Evolutionary conservation across 2,113 vertebrate species (phyloP).

Genomic region (Pomatostomus ruficeps): DNA sequence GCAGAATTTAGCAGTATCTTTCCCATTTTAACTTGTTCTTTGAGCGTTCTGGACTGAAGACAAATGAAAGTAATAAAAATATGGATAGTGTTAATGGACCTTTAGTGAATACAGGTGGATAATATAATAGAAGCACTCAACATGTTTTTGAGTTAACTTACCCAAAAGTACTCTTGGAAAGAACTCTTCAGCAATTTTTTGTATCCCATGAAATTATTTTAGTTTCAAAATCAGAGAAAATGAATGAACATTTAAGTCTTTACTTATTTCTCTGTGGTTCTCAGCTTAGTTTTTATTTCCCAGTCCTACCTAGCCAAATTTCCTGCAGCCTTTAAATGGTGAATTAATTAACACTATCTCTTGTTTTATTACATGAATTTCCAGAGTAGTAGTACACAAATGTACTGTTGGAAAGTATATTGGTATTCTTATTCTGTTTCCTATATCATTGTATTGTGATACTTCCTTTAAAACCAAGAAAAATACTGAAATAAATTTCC

Average conservation of each 20-base stretch:
- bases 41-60: background rate
- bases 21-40: background rate
- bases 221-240: background rate
- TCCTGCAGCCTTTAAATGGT: background rate
- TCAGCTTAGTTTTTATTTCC: background rate
- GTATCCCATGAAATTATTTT: background rate
- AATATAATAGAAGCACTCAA: background rate
- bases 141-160: background rate
- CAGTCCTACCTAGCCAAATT: background rate
- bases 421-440: background rate
- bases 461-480: background rate
- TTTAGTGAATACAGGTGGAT: background rate
- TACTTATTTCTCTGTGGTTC: background rate
- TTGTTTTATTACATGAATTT: background rate
- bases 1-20: background rate
- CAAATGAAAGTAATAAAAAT: background rate
- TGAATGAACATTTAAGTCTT: background rate
- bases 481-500: background rate
- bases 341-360: background rate
- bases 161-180: background rate
- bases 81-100: background rate
- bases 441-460: accelerated
- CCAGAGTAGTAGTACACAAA: background rate
- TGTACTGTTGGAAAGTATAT: background rate
- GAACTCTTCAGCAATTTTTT: background rate